Base-by-base conservation (phyloP, 2,888 invertebrate species). In the Volucella inflata region DNA sequence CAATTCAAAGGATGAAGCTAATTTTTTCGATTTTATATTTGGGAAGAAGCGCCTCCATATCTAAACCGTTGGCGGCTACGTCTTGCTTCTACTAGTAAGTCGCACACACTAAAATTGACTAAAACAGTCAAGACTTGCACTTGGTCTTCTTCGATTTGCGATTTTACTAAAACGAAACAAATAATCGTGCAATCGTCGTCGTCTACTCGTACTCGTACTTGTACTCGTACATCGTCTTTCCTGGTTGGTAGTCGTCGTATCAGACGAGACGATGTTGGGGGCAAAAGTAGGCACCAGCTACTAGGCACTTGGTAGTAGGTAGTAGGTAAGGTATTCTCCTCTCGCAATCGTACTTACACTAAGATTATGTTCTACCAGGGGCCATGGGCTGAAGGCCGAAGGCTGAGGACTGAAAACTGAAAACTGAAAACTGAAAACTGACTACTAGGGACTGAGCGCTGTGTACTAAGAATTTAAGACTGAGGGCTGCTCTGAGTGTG, bases 31-130 rank as follows among this genome's bases (percentile, higher is more conserved):
- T 55, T 55, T 40, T 36, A 60, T 44, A 64, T 64, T 59, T 57
- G 62, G 74, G 38, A 51, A 55, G 50, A 60, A 46, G 57, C n/a
- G 16, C 46, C 48, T 62, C 44, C 42, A 62, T 60, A 17, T 6
- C 59, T 57, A 21, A 9, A 16, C 16, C 21, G 62, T 70, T 50
- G 65, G 51, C 48, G 53, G 76, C 71, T 30, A 30, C 76, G 85
- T 81, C 85, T 85, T 81, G 51, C 60, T 57, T 57, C 85, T 50
- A 85, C 81, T 85, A 81, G 71, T 81, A 85, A 85, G 67, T 81
- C 76, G 72, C 72, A 85, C 85, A 85, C 81, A 81, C 85, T 85
- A 85, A 85, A 80, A 67, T 76, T 71, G 62, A 62, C 62, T 46
- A 30, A 30, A 30, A 30, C 30, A 30, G 6, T 30, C 30, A 30